Conservation (phyloP, 2,797 vertebrate species). For the Botia almorhae region DNA sequence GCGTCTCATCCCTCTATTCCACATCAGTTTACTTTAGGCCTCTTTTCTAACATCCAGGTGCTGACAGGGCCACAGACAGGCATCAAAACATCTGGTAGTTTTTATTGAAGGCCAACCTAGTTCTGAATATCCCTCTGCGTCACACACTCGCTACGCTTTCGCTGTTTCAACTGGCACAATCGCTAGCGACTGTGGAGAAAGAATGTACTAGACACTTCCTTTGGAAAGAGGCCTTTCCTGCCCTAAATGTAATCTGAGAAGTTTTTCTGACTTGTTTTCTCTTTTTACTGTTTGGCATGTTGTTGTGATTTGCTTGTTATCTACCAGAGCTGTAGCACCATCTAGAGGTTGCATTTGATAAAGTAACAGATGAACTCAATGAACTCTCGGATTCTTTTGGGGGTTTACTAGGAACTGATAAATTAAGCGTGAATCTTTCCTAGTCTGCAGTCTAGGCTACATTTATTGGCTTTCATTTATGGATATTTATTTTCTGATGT, state of each 20-base stretch:
- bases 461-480: neutral
- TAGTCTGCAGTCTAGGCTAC: neutral
- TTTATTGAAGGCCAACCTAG: constrained; percentile 30
- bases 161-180: constrained; percentile 39
- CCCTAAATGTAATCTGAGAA: constrained; percentile 68
- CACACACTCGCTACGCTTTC: constrained; percentile 48
- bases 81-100: constrained; percentile 74
- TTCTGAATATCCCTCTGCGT: constrained; percentile 64
- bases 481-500: neutral
- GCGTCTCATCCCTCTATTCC: neutral
- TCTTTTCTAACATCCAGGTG: constrained; percentile 29
- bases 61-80: constrained; percentile 55
- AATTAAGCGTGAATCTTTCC: neutral
- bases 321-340: constrained; percentile 58
- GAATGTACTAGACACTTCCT: constrained; percentile 67
- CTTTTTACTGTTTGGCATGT: constrained; percentile 34
- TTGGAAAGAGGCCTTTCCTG: constrained; percentile 64
- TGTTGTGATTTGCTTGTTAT: constrained; percentile 28
- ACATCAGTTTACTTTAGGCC: constrained; percentile 13
- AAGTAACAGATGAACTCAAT: constrained; percentile 54
- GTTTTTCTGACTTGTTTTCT: constrained; percentile 46
- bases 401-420: neutral
- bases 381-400: constrained; percentile 20
- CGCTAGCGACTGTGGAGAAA: constrained; percentile 61
- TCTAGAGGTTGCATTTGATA: constrained; percentile 63